A percentile compares a stretch with the other conserved stretches of the same genome.
These are phyloP conservation scores for Odontothrips loti DNA, from an alignment of 2,888 invertebrate species.

Conservation along the genomic window DNA sequence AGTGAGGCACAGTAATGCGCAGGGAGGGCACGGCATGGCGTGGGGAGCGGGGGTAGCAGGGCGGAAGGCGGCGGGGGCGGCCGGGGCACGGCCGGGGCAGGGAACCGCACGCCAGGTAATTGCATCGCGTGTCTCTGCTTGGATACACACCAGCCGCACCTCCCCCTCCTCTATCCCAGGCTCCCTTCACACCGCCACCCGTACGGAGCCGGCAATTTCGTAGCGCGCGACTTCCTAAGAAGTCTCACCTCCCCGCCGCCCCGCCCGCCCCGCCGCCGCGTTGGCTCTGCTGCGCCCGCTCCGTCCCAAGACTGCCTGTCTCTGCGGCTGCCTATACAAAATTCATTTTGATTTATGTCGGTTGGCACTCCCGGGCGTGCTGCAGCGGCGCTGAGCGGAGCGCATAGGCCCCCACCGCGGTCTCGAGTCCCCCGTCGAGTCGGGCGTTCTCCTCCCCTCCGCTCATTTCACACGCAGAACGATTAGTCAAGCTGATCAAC, in stretches of 20 bases:
- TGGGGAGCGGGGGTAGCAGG: neutral
- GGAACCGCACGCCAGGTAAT: neutral
- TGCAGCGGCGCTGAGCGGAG: neutral
- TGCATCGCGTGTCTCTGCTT: conserved; percentile 1
- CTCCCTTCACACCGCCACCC: no score
- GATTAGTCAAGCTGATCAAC: no score
- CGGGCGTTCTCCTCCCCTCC: no score
- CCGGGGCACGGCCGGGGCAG: neutral
- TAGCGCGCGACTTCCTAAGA: neutral
- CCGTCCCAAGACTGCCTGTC: neutral
- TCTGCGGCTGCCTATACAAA: conserved; percentile 1
- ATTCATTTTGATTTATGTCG: conserved; percentile 23
- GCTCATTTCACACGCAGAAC: no score
- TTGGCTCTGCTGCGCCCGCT: neutral
- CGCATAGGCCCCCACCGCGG: no score
- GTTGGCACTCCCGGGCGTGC: neutral
- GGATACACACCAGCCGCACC: neutral
- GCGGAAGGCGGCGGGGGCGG: no score
- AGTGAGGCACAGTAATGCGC: neutral
- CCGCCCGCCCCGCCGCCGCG: neutral
- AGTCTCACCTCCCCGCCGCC: neutral
- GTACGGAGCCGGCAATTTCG: no score
- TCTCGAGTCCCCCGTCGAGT: no score
- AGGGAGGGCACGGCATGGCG: neutral
- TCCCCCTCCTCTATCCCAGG: neutral